Conservation (phyloP, 2,888 invertebrate genomes). For the Norana najaformis region DNA sequence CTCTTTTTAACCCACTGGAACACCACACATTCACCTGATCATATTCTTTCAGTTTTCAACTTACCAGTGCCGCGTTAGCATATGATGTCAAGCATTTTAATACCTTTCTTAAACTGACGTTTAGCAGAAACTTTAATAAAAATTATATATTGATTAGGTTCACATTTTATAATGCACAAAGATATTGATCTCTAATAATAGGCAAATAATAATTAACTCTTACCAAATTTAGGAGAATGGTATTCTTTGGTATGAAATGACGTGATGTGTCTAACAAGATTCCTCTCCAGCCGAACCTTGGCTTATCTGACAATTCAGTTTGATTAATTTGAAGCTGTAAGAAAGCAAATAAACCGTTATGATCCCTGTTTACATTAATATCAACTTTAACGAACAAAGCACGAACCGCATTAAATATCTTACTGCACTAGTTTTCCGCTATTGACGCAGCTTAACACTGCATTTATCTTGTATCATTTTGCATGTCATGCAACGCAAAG, state of each 20-base stretch:
- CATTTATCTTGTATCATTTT: too few species aligned
- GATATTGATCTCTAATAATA: neutral
- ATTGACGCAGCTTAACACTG: too few species aligned
- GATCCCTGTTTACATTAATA: neutral
- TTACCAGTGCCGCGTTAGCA: too few species aligned
- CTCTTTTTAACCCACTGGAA: too few species aligned
- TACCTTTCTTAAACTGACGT: too few species aligned
- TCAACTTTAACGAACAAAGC: neutral
- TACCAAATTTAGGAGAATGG: constrained; percentile 71
- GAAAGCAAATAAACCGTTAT: constrained; percentile 40
- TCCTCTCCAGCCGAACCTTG: constrained; percentile 80
- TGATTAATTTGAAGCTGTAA: constrained; percentile 72
- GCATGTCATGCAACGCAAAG: too few species aligned
- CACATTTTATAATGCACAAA: neutral
- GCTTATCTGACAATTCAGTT: constrained; percentile 75
- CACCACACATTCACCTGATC: too few species aligned
- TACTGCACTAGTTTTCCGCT: neutral
- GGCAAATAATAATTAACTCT: constrained; percentile 42
- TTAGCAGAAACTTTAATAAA: neutral
- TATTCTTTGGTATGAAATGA: constrained; percentile 75
- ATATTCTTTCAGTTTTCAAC: too few species aligned
- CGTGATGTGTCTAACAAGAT: constrained; percentile 83
- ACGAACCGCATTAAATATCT: neutral
- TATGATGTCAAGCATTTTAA: neutral
- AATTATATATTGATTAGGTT: neutral